These are phyloP conservation scores for Trachops cirrhosus DNA, from an alignment of 2,797 vertebrate species.

Conservation along the genomic window DNA sequence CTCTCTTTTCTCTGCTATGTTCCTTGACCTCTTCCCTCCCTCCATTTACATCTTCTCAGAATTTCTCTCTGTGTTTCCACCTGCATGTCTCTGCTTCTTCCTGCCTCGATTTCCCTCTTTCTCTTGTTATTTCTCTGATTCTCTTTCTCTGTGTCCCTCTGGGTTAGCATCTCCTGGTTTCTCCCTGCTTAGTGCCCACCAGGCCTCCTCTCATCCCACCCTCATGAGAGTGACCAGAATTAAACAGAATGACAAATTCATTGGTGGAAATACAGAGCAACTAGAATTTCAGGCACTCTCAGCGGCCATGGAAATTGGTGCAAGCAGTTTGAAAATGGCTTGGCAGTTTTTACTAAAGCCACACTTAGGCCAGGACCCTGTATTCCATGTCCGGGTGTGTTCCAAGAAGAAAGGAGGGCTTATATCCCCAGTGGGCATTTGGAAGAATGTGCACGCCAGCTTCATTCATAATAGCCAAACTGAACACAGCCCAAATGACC, in stretches of 20 bases:
- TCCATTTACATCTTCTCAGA: neutral
- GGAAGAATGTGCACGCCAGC: no score
- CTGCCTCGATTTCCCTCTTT: neutral
- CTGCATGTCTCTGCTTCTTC: fast-evolving
- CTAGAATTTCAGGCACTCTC: fast-evolving
- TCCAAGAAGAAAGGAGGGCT: neutral
- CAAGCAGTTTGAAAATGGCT: neutral
- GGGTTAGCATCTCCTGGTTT: neutral
- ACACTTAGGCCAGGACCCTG: neutral
- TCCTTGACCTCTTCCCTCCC: no score
- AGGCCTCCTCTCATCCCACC: neutral
- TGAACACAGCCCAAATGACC: neutral
- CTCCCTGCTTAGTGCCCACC: neutral
- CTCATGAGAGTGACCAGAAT: neutral
- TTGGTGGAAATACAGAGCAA: neutral
- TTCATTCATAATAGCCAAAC: neutral
- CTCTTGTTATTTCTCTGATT: no score
- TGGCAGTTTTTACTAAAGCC: neutral
- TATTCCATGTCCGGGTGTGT: neutral
- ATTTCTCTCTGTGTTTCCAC: neutral
- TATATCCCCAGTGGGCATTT: fast-evolving
- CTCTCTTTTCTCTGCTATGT: neutral
- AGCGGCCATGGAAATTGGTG: fast-evolving
- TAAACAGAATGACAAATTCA: neutral
- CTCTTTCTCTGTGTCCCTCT: neutral